These are phyloP conservation scores for Apodemia mormo DNA, from an alignment of 2,888 invertebrate species.

Conservation along the genomic window DNA sequence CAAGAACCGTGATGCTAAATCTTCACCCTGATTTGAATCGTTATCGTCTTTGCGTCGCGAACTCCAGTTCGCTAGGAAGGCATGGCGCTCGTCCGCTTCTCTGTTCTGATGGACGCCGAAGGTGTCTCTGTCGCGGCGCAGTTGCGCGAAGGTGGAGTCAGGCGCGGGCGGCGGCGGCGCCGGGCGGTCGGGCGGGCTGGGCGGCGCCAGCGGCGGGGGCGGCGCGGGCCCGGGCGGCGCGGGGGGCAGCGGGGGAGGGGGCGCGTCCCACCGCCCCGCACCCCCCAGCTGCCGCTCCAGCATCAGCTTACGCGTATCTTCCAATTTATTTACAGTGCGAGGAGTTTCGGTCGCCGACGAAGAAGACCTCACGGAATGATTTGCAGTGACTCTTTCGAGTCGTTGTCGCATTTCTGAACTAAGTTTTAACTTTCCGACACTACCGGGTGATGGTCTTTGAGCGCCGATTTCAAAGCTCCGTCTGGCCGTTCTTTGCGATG, in stretches of 20 bases:
- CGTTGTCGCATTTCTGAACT: slow-evolving; percentile 96
- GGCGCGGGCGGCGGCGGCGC: slow-evolving; percentile 84
- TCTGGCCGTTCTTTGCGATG: slow-evolving; percentile 68
- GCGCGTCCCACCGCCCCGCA: slow-evolving; percentile 83
- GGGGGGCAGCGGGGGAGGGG: slow-evolving; percentile 85
- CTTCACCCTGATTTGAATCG: slow-evolving; percentile 61
- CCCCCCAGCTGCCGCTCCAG: slow-evolving; percentile 92
- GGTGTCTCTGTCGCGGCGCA: slow-evolving; percentile 86
- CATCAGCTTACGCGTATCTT: slow-evolving; percentile 92
- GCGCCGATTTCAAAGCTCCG: slow-evolving; percentile 91
- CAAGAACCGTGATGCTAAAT: slow-evolving; percentile 68
- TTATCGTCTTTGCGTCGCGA: slow-evolving; percentile 68
- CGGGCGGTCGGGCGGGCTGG: slow-evolving; percentile 79
- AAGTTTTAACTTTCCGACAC: slow-evolving; percentile 93
- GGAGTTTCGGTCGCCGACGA: slow-evolving; percentile 87
- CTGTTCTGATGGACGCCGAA: slow-evolving; percentile 87
- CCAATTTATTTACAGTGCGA: slow-evolving; percentile 89
- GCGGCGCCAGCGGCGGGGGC: slow-evolving; percentile 83
- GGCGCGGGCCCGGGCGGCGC: slow-evolving; percentile 83
- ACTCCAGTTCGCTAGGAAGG: slow-evolving; percentile 76
- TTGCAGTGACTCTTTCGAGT: slow-evolving; percentile 93
- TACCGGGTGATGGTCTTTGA: slow-evolving; percentile 90
- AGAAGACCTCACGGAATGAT: slow-evolving; percentile 91
- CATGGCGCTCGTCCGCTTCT: slow-evolving; percentile 79
- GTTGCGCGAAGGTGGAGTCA: slow-evolving; percentile 83